Evolutionary conservation across 2,888 invertebrate species (phyloP).

Genomic region (Synanthedon andrenaeformis): DNA sequence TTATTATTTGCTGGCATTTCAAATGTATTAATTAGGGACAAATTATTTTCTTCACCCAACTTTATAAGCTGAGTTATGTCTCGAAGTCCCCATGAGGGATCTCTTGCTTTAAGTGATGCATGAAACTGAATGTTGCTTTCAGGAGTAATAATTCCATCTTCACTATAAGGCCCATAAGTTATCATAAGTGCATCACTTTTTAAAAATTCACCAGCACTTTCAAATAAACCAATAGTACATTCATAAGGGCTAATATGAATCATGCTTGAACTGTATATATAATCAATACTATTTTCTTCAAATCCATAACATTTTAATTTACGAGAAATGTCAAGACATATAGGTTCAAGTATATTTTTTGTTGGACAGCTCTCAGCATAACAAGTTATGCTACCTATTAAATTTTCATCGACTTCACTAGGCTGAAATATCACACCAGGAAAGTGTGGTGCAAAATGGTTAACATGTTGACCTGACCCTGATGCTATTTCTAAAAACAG

Average conservation of each 20-base stretch:
- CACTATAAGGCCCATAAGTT: constrained; percentile 88
- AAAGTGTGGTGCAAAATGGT: constrained; percentile 81
- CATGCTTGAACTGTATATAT: constrained; percentile 87
- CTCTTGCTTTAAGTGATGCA: constrained; percentile 70
- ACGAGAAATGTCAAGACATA: constrained; percentile 75
- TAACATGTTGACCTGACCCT: constrained; percentile 86
- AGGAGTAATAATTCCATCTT: constrained; percentile 83
- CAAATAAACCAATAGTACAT: constrained; percentile 83
- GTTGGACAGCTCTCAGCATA: constrained; percentile 67
- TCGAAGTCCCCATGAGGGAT: constrained; percentile 84
- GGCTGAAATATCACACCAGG: constrained; percentile 84
- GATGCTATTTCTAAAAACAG: constrained; percentile 80
- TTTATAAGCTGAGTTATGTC: constrained; percentile 78
- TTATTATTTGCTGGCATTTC: constrained; percentile 93
- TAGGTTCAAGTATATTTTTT: constrained; percentile 76
- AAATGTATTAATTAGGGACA: constrained; percentile 72
- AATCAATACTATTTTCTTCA: constrained; percentile 72
- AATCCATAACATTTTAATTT: constrained; percentile 50
- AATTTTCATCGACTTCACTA: constrained; percentile 76
- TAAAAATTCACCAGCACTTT: constrained; percentile 76
- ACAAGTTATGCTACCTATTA: constrained; percentile 72
- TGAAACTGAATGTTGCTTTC: constrained; percentile 88
- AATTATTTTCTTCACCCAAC: constrained; percentile 71
- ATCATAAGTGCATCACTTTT: constrained; percentile 78
- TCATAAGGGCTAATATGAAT: constrained; percentile 85